These are phyloP conservation scores for Myotis vivesi DNA, from an alignment of 2,797 vertebrate species.

Conservation along the genomic window DNA sequence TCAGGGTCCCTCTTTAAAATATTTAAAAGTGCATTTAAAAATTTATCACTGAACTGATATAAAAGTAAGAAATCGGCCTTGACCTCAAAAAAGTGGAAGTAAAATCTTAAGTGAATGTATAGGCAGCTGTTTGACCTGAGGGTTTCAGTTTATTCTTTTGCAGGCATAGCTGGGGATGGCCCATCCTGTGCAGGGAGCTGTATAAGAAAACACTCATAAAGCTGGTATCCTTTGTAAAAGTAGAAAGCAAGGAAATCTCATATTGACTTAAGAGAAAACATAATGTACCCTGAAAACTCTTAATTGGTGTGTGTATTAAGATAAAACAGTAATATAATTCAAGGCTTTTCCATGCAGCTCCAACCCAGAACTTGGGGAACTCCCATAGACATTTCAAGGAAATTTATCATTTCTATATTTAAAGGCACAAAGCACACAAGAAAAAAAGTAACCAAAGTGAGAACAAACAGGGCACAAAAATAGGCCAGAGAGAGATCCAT, in stretches of 20 bases:
- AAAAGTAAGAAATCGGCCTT: background rate
- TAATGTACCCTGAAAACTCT: background rate
- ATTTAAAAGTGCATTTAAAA: background rate
- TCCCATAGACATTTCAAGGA: background rate
- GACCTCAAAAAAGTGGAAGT: background rate
- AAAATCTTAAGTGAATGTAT: background rate
- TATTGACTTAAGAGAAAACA: background rate
- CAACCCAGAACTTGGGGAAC: background rate
- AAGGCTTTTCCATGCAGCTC: background rate
- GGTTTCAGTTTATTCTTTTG: constrained; percentile 9
- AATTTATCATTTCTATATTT: constrained; percentile 6
- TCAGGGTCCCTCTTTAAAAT: constrained; percentile 5
- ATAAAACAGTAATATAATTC: background rate
- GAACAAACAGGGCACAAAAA: background rate
- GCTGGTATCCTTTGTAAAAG: background rate
- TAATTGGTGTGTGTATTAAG: background rate
- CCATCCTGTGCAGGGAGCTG: background rate
- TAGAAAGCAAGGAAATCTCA: background rate
- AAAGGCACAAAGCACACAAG: background rate
- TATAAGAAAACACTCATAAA: background rate
- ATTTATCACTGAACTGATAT: background rate
- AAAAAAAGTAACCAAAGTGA: background rate
- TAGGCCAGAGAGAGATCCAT: background rate
- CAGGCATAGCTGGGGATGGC: background rate
- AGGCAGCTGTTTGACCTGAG: background rate